Evolutionary conservation across 2,113 vertebrate species (phyloP).

Genomic region (Zonotrichia leucophrys): DNA sequence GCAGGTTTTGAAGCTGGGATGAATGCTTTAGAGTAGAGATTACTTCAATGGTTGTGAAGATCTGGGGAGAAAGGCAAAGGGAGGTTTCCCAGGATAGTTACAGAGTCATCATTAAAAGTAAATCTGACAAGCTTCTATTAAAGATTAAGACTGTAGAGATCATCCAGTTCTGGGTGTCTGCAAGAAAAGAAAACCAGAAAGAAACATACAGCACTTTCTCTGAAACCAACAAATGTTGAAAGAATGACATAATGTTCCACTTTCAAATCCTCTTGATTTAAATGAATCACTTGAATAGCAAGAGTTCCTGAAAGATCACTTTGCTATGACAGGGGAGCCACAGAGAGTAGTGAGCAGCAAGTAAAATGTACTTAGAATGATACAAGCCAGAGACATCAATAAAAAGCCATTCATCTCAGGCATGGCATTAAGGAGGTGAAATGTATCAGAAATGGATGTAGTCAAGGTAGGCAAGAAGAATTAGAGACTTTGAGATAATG

Average conservation of each 20-base stretch:
- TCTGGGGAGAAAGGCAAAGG: not conserved
- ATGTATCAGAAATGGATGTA: conserved; percentile 24
- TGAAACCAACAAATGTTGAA: conserved; percentile 10
- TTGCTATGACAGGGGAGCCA: conserved; percentile 17
- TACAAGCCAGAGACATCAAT: not conserved
- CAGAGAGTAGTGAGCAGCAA: conserved; percentile 10
- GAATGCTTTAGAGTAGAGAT: not conserved
- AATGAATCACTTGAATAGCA: conserved; percentile 42
- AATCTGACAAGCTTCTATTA: conserved; percentile 17
- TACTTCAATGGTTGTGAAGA: not conserved
- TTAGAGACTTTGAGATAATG: not conserved
- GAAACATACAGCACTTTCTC: not conserved
- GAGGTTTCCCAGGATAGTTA: conserved; percentile 1
- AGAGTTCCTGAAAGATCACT: conserved; percentile 53
- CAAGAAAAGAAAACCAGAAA: not conserved
- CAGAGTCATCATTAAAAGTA: conserved; percentile 31
- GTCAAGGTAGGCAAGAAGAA: conserved; percentile 6
- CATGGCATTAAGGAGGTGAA: conserved; percentile 18
- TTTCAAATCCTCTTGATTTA: conserved; percentile 35
- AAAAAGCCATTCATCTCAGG: conserved; percentile 41
- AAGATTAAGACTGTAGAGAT: conserved; percentile 28
- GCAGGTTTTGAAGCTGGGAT: not conserved
- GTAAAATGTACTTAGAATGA: conserved; percentile 42
- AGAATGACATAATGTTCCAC: not conserved
- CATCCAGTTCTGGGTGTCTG: not conserved